phyloP scores from a whole-genome alignment of 2,888 invertebrate genomes.

The Harpalus rufipes region DNA sequence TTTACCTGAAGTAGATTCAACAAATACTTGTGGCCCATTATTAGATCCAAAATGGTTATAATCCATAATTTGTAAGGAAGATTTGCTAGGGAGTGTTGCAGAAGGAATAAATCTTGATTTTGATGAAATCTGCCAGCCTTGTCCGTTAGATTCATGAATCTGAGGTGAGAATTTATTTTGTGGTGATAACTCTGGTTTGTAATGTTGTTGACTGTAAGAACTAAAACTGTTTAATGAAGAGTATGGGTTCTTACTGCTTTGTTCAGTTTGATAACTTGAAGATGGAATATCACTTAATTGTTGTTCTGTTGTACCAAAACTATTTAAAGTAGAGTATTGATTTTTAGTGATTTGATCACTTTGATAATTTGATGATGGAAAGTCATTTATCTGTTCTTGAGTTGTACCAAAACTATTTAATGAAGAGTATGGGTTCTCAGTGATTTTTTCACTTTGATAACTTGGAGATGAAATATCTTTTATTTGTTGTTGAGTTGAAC shows the following conservation, averaged over 20 bases:
- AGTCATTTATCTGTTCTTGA: no score
- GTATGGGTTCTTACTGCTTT: not conserved
- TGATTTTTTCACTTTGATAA: not conserved
- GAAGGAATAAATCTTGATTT: not conserved
- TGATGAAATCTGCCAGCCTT: conserved; percentile 16
- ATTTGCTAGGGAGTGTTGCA: not conserved
- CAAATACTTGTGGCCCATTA: conserved; percentile 18
- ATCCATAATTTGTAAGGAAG: conserved; percentile 22
- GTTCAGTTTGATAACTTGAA: conserved; percentile 4
- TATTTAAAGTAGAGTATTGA: no score
- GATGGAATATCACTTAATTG: no score
- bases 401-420: no score
- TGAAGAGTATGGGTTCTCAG: not conserved
- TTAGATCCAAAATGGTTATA: not conserved
- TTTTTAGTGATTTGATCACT: not conserved
- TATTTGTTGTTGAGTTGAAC: no score
- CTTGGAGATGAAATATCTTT: not conserved
- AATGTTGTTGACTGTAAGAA: not conserved
- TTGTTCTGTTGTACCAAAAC: no score
- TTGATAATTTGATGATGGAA: not conserved
- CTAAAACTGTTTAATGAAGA: not conserved
- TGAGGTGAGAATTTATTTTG: not conserved
- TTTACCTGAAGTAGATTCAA: conserved; percentile 47
- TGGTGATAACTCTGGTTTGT: not conserved
- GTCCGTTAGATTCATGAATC: not conserved